These are phyloP conservation scores for Chamaea fasciata DNA, from an alignment of 2,113 vertebrate genomes.

Conservation along the genomic window DNA sequence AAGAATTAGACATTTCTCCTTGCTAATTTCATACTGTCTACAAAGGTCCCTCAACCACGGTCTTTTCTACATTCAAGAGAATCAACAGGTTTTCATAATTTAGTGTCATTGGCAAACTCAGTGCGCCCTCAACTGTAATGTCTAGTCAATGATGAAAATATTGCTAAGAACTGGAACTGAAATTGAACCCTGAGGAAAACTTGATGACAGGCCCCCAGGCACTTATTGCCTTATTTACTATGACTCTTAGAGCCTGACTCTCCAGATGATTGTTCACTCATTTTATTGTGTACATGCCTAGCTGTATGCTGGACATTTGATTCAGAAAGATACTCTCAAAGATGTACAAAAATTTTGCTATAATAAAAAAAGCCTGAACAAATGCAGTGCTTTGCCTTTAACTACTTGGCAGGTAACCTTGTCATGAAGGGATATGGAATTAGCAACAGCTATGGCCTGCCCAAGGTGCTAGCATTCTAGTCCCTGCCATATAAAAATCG, in stretches of 20 bases:
- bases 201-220: background rate
- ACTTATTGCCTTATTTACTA: background rate
- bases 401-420: background rate
- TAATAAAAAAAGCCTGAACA: background rate
- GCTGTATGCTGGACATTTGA: background rate
- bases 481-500: background rate
- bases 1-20: background rate
- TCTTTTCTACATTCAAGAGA: background rate
- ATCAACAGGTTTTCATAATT: background rate
- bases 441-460: background rate
- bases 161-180: background rate
- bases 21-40: background rate
- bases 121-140: accelerated
- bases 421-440: background rate
- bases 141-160: background rate
- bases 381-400: background rate
- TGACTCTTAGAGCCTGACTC: background rate
- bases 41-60: background rate
- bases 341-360: background rate
- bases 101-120: background rate
- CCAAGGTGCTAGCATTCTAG: background rate
- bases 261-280: background rate
- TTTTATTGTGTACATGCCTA: background rate
- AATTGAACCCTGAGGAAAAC: background rate
- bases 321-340: background rate